Percentiles rank a stretch among this genome's conserved stretches.
phyloP scores from a whole-genome alignment of 2,888 invertebrate species.

The Morpho helenor region DNA sequence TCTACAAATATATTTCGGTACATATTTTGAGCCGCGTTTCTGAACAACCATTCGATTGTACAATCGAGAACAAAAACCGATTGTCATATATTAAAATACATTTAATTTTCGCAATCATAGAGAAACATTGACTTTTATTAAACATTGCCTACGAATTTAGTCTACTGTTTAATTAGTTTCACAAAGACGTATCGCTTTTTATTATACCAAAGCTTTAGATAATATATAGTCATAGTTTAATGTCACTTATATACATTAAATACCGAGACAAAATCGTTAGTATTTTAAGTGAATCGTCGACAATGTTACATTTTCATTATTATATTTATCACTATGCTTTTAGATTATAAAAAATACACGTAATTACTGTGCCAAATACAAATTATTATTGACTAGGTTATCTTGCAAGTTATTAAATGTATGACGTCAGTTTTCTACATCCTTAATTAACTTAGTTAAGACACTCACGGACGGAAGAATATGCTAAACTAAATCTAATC shows the following conservation, averaged over 20 bases:
- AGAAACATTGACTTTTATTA: no score
- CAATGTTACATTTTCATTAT: no score
- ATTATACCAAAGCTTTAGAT: no score
- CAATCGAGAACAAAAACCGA: slow-evolving; percentile 14
- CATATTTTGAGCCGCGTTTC: slow-evolving; percentile 54
- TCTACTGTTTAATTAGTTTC: no score
- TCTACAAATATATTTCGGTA: slow-evolving; percentile 60
- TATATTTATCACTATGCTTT: not conserved
- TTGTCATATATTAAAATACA: not conserved
- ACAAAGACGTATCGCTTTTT: no score
- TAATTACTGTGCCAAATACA: not conserved
- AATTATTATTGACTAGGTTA: slow-evolving; percentile 9
- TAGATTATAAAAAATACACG: not conserved
- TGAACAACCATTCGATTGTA: slow-evolving; percentile 40
- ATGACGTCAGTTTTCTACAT: not conserved
- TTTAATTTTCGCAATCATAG: no score
- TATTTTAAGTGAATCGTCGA: no score
- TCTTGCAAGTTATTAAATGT: not conserved
- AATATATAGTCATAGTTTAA: no score
- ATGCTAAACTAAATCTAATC: slow-evolving; percentile 23
- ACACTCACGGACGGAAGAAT: slow-evolving; percentile 49
- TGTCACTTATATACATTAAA: no score
- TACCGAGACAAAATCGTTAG: no score
- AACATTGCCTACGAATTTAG: no score
- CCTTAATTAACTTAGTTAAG: slow-evolving; percentile 18